Evolutionary conservation across 2,113 vertebrate species (phyloP), one percentile per base, ranked within the genome.

Genomic region (Dipodomys merriami): DNA sequence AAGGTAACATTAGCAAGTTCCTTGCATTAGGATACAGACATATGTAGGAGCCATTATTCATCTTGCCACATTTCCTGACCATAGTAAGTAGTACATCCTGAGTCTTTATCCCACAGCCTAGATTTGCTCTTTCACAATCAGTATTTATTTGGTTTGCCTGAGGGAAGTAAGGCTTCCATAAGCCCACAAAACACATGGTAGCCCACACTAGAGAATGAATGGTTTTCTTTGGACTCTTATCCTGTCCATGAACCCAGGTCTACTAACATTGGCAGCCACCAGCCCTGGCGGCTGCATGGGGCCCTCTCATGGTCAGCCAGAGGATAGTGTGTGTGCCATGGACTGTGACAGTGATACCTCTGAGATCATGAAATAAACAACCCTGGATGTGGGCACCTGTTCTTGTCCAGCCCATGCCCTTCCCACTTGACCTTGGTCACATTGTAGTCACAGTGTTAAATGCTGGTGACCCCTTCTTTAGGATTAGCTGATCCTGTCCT

Each of bases 141-240:
- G 29, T 22, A n/a, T 44, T 69, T 29, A 49, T 78, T 77, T 57
- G 39, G 9, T 69, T 5, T 19, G 53, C 13, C n/a, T 71, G 53
- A 39, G 46, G 33, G 29, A 29, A 64, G 74, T 39, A 57, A 39
- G 64, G 39, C 44, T 77, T 53, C 76, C 69, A 8, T 39, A 4
- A 72, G 27, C 10, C 67, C 49, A 71, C 29, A 30, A 35, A 65
- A 30, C 44, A 71, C 62, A 53, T 57, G 25, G 64, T 69, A 13
- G 27, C 16, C 35, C 46, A 68, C 25, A 33, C 62, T 53, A 8
- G 29, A 27, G 35, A 68, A 76, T 49, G 11, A 49, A 9, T 57
- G 53, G 80, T 69, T 39, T 71, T 96, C 33, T 20, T 84, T 64
- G 67, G 49, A 12, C 80, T 80, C 67, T 79, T 83, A 92, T 90